These are phyloP conservation scores for Hesperia comma DNA, from an alignment of 2,888 invertebrate genomes.

Conservation along the genomic window DNA sequence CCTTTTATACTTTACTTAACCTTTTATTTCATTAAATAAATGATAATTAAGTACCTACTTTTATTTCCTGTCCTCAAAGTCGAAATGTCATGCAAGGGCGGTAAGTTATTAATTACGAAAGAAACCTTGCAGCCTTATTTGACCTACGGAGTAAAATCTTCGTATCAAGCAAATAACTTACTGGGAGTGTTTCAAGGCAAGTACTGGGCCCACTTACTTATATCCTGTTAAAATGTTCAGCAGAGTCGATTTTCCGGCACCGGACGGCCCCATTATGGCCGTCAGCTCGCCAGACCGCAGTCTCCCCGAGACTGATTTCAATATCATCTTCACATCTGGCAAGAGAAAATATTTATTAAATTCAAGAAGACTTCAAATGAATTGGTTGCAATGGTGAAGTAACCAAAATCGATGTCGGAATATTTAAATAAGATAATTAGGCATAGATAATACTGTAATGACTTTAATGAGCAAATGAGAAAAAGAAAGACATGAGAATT, in stretches of 20 bases:
- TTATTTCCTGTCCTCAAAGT: not conserved
- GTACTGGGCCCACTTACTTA: slow-evolving; percentile 87
- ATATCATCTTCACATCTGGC: slow-evolving; percentile 92
- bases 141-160: not conserved
- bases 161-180: not conserved
- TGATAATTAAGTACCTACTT: not conserved
- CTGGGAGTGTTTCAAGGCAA: slow-evolving; percentile 16
- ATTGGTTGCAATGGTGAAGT: not conserved
- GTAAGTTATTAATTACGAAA: not conserved
- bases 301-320: slow-evolving; percentile 95
- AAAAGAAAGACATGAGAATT: no score
- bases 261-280: slow-evolving; percentile 98
- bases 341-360: slow-evolving; percentile 54
- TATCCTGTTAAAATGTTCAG: slow-evolving; percentile 98
- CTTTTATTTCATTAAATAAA: no score
- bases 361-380: not conserved
- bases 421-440: no score
- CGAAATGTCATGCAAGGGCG: slow-evolving; percentile 1
- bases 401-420: no score
- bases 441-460: no score
- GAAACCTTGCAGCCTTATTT: not conserved
- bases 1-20: no score
- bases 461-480: no score
- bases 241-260: slow-evolving; percentile 96
- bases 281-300: slow-evolving; percentile 95